phyloP scores from a whole-genome alignment of 2,888 invertebrate genomes.

The Himalopsyche tibetana region DNA sequence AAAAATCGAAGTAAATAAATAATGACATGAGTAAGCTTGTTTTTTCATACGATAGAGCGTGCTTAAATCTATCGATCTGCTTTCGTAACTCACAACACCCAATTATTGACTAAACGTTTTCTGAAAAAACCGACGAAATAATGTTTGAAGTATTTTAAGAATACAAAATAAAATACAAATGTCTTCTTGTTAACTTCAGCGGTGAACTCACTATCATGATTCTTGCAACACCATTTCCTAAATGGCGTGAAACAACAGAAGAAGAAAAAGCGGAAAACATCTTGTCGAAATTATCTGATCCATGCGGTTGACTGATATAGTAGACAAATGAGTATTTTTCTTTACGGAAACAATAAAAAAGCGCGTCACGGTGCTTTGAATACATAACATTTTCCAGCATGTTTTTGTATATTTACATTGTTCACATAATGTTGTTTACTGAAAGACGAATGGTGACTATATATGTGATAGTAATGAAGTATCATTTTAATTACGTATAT shows the following conservation, averaged over 20 bases:
- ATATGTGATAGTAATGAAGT: too few relatives aligned
- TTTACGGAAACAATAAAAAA: not conserved
- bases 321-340: slow-evolving; percentile 32
- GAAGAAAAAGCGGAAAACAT: slow-evolving; percentile 32
- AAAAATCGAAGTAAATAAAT: too few relatives aligned
- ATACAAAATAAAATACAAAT: not conserved
- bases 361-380: not conserved
- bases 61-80: too few relatives aligned
- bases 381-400: not conserved
- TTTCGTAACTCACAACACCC: too few relatives aligned
- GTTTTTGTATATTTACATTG: slow-evolving; percentile 1
- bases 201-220: not conserved
- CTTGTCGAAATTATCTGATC: slow-evolving; percentile 40
- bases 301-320: slow-evolving; percentile 15
- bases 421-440: too few relatives aligned
- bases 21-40: too few relatives aligned
- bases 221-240: slow-evolving; percentile 16
- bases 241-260: slow-evolving; percentile 36
- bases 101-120: too few relatives aligned
- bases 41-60: too few relatives aligned
- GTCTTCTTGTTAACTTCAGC: not conserved
- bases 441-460: too few relatives aligned
- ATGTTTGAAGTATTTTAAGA: too few relatives aligned
- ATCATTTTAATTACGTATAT: too few relatives aligned
- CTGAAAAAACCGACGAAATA: too few relatives aligned